Evolutionary conservation across 2,113 vertebrate genomes (phyloP), one percentile per base, ranked within the genome.

Genomic region (Pleuronectes platessa): DNA sequence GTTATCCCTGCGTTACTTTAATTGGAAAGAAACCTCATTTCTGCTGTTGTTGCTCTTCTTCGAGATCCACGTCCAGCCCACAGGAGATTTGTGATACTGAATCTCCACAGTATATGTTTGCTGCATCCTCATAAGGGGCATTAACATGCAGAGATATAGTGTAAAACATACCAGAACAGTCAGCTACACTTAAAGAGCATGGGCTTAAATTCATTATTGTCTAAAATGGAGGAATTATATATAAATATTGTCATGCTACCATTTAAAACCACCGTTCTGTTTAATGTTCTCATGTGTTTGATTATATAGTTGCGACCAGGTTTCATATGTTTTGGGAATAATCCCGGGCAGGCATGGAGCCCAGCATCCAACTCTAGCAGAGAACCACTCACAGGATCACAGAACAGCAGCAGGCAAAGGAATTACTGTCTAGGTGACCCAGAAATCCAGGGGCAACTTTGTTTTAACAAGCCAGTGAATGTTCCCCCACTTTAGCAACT

Each of bases 391-490:
- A 2, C 61, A 76, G 81, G 71, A 91, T 79, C 78, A 79, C 82
- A 86, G 78, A 85, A 78, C 85, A 75, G 86, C 89, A 92, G 90
- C 82, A 90, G 90, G 81, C 79, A 10, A 70, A 90, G 89, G 91
- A 94, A 93, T 94, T 92, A 91, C 89, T 87, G 86, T 92, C 83
- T 86, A 89, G 92, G 89, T 95, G 94, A 95, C 93, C 93, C 92
- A 93, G 86, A 93, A 94, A 93, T 94, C 90, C 89, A 90, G 89
- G 93, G 90, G 91, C 90, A 94, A 93, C 93, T 94, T 92, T 94
- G 92, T 95, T 94, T 94, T 93, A 94, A 94, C 92, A 94, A 94
- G 93, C 89, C 74, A 85, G 86, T 81, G 85, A 91, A 90, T 86
- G 89, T 93, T 93, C 92, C 83, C 89, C 88, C 92, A 90, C 88